Percentiles rank a stretch among this genome's conserved stretches.
These are phyloP conservation scores for Vulpes ferrilata DNA, from an alignment of 2,113 vertebrate species.

Conservation along the genomic window DNA sequence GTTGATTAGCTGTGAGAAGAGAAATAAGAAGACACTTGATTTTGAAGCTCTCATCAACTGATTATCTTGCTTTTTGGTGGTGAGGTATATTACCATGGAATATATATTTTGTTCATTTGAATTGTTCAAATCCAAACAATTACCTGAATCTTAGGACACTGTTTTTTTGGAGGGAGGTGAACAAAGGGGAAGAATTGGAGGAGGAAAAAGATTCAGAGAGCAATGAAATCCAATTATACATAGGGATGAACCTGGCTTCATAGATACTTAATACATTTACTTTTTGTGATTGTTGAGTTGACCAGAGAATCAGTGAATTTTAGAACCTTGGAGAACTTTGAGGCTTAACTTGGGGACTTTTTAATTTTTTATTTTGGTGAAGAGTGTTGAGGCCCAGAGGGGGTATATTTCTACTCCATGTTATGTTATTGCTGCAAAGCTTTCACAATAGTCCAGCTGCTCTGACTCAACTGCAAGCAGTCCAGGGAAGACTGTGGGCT, in stretches of 20 bases:
- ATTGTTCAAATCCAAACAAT: neutral
- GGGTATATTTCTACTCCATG: neutral
- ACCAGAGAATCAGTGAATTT: neutral
- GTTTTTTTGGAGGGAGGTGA: neutral
- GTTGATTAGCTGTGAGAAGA: slow-evolving; percentile 70
- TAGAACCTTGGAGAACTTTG: slow-evolving; percentile 35
- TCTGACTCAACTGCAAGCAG: neutral
- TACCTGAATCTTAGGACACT: neutral
- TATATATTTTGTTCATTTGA: neutral
- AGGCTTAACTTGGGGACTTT: slow-evolving; percentile 8
- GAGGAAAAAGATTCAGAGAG: neutral
- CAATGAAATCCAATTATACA: neutral
- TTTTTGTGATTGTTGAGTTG: slow-evolving; percentile 38
- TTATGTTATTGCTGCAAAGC: neutral
- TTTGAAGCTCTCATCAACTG: slow-evolving; percentile 49
- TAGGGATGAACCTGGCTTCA: neutral
- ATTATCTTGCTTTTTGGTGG: slow-evolving; percentile 29
- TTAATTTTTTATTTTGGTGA: neutral
- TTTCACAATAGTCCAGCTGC: neutral
- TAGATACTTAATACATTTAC: neutral
- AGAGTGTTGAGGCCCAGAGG: neutral
- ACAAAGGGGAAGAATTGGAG: neutral
- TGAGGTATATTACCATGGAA: neutral
- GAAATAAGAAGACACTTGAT: slow-evolving; percentile 58
- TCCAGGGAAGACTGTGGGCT: neutral